These are phyloP conservation scores for Megaceryle torquata DNA, from an alignment of 2,113 vertebrate species.

Conservation along the genomic window DNA sequence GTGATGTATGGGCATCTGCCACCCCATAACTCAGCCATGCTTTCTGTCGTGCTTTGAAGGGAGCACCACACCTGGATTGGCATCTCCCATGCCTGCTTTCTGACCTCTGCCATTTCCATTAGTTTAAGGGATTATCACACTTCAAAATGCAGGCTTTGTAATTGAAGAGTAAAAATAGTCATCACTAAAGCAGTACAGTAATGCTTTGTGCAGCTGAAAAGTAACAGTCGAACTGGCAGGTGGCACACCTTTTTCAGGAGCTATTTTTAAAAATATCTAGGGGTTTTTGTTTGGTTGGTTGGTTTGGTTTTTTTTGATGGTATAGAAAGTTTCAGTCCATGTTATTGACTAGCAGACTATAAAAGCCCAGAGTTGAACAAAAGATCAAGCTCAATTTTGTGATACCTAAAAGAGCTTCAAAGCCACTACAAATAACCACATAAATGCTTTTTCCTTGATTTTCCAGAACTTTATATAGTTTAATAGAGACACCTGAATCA, in stretches of 20 bases:
- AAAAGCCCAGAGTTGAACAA: not conserved
- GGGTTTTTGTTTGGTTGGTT: no score
- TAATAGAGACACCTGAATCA: not conserved
- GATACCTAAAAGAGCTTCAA: not conserved
- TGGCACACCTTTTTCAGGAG: not conserved
- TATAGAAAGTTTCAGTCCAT: not conserved
- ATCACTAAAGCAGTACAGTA: not conserved
- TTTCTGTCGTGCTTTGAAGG: constrained; percentile 53
- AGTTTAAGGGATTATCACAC: constrained; percentile 31
- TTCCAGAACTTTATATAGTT: not conserved
- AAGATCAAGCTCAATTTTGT: not conserved
- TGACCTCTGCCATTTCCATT: constrained; percentile 36
- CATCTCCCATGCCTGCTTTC: constrained; percentile 27
- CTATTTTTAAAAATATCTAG: not conserved
- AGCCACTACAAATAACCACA: not conserved
- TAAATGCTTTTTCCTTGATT: not conserved
- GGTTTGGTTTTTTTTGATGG: not conserved
- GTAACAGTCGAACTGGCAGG: not conserved
- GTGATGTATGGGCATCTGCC: constrained; percentile 24
- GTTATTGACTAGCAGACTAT: not conserved
- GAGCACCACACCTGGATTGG: constrained; percentile 56
- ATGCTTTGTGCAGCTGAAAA: constrained; percentile 18
- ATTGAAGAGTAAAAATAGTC: constrained; percentile 5
- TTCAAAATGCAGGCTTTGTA: constrained; percentile 48
- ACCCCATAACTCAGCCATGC: constrained; percentile 64